Base-by-base conservation (phyloP, 64 coral and sea anemone genomes). In the Montipora cactus region DNA sequence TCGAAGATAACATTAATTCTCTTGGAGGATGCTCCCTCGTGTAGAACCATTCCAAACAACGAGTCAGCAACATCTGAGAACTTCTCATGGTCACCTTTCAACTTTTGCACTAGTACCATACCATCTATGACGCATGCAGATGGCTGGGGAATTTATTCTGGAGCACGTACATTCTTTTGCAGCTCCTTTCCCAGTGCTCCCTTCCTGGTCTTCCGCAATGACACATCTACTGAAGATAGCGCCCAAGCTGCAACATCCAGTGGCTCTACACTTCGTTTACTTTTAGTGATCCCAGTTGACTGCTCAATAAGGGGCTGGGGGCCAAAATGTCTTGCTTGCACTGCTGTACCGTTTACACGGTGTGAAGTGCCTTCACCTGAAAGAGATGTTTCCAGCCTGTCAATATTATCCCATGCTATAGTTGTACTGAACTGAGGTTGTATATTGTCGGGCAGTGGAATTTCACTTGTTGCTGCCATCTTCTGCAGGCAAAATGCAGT, bases 331-430 rank as follows among this genome's bases (percentile, higher is more conserved):
- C 48, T 20, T 3, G 79, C 47, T 46, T 81, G 79, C 8, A 81
- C 79, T 28, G 79, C 79, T 53, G 57, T 81, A n/a, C 79, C 79
- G 59, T 81, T 81, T 53, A 81, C 79, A 55, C 49, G 10, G 22
- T 81, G 79, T 64, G 79, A 81, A 55, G 79, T 59, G 18, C 79
- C 79, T 64, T 53, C 50, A 10, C 51, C 51, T 53, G 79, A 81
- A 53, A 81, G 79, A 15, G 89, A 88, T 49, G 90, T 87, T 50
- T 96, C 95, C 22, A 89, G 71, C 44, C 91, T 25, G 84, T 96
- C 95, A 80, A 96, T 96, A 70, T 93, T 89, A 61, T 93, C 90
- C 90, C 86, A 93, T 9, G 90, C 95, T 15, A 96, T 79, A 4
- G 79, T 89, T 10, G 89, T 96, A 44, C 68, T 81, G 79, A 96